Base-by-base conservation (phyloP, 53 echinoderm and acorn worm species). In the Patiria pectinifera region DNA sequence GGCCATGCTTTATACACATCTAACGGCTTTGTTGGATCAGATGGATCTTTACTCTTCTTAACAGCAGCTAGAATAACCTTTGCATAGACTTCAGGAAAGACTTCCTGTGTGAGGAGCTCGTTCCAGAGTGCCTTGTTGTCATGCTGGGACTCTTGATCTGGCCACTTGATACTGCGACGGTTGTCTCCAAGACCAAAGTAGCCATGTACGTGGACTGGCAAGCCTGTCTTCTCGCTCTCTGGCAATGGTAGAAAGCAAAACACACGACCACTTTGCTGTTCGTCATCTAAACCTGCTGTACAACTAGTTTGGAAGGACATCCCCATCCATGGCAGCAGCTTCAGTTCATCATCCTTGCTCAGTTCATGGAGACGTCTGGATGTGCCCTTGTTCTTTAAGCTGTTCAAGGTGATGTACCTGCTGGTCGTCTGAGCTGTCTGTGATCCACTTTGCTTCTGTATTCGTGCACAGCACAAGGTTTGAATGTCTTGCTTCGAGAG, bases 201-300 rank as follows among this genome's bases (percentile, higher is more conserved):
- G 22, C 97, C 99, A 85, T 99, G 96, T 2, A 99, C 85, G 63
- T 99, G 99, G 15, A 99, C 95, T 13, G 99, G 99, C 76, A 99
- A 91, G 2, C 99, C 99, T 23, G 97, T 96, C 49, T 90, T 89
- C 87, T 95, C 96, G 80, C 95, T 92, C 23, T 91, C 93, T 24
- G 99, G 99, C 14, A 99, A 75, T n/a, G 99, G 99, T n/a, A 99
- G 93, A 79, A 99, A 99, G 76, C 99, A 99, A 78, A 97, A 97
- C 14, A 94, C 83, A 43, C 99, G 94, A 1, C 99, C 99, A 71
- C 43, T n/a, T 14, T 81, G 16, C 76, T 84, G 46, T 59, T 59
- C 59, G 47, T 76, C 71, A 61, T 2, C 46, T 77, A 43, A 18
- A 4, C 69, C 86, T 23, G 24, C 16, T 21, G 43, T 12, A 66